Conservation (phyloP, 2,888 invertebrate genomes). For the Pterobdella sp. region DNA sequence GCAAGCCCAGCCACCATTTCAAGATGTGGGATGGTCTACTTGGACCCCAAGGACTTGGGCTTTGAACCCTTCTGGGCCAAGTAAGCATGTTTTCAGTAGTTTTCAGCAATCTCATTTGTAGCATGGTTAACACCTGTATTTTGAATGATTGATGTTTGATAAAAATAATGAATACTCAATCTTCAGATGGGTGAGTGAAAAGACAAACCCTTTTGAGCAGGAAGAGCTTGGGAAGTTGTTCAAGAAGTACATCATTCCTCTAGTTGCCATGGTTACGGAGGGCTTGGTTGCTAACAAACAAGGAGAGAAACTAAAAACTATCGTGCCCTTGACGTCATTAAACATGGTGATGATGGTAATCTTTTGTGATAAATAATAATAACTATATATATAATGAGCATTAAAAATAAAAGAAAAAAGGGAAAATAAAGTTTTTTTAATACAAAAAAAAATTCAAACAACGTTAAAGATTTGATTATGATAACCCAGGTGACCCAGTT, state of each 20-base stretch:
- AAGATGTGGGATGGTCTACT: constrained; percentile 85
- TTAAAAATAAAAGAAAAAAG: too few relatives aligned
- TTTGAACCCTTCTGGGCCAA: constrained; percentile 77
- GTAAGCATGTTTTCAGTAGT: neutral
- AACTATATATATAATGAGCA: too few relatives aligned
- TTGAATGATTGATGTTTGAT: neutral
- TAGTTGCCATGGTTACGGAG: constrained; percentile 66
- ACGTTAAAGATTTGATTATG: too few relatives aligned
- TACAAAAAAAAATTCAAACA: too few relatives aligned
- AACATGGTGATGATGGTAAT: too few relatives aligned
- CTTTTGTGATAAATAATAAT: too few relatives aligned
- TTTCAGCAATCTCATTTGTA: neutral
- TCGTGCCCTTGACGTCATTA: constrained; percentile 74
- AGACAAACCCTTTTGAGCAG: constrained; percentile 41
- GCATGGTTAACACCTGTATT: neutral
- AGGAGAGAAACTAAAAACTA: constrained; percentile 65
- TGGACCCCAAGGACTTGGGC: constrained; percentile 82
- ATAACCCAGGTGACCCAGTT: constrained; percentile 66
- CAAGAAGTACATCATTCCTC: constrained; percentile 67
- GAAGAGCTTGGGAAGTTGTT: constrained; percentile 55
- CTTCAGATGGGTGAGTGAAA: constrained; percentile 58
- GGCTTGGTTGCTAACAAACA: constrained; percentile 63
- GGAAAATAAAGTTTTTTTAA: too few relatives aligned
- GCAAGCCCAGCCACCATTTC: constrained; percentile 89
- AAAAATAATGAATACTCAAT: neutral